A percentile compares a stretch with the other conserved stretches of the same genome.
Evolutionary conservation across 2,113 vertebrate genomes (phyloP).

Genomic region (Chaenogobius annularis): DNA sequence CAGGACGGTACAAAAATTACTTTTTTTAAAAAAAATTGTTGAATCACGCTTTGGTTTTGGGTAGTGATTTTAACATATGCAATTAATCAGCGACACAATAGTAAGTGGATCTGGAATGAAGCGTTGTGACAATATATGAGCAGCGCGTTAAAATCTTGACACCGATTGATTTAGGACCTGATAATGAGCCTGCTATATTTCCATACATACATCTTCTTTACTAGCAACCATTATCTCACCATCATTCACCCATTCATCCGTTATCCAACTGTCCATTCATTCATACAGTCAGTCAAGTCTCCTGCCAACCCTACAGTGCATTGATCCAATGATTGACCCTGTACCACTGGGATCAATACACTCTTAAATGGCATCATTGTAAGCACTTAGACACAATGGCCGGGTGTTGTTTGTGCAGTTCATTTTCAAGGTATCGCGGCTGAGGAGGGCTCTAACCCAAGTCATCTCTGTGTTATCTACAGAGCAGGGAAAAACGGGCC

Average conservation of each 20-base stretch:
- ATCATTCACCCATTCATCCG: conserved; percentile 41
- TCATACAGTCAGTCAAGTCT: conserved; percentile 54
- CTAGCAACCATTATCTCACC: conserved; percentile 35
- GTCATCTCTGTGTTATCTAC: conserved; percentile 45
- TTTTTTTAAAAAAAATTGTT: neutral
- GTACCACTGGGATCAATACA: conserved; percentile 71
- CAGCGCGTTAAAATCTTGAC: neutral
- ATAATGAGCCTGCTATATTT: conserved; percentile 4
- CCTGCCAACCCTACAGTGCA: conserved; percentile 55
- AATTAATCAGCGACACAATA: neutral
- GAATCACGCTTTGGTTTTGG: neutral
- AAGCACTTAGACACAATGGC: conserved; percentile 68
- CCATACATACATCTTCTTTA: conserved; percentile 38
- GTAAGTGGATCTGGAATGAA: neutral
- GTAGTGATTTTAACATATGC: neutral
- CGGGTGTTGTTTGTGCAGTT: conserved; percentile 66
- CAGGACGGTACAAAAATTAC: neutral
- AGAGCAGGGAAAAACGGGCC: conserved; percentile 17
- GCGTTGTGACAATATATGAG: neutral
- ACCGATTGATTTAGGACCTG: neutral
- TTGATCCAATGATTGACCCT: conserved; percentile 77
- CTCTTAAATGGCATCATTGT: conserved; percentile 76
- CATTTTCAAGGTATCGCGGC: conserved; percentile 65
- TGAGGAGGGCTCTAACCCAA: conserved; percentile 33
- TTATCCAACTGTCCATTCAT: conserved; percentile 55